Base-by-base conservation (phyloP, 2,888 invertebrate genomes). In the Netelia melanura region DNA sequence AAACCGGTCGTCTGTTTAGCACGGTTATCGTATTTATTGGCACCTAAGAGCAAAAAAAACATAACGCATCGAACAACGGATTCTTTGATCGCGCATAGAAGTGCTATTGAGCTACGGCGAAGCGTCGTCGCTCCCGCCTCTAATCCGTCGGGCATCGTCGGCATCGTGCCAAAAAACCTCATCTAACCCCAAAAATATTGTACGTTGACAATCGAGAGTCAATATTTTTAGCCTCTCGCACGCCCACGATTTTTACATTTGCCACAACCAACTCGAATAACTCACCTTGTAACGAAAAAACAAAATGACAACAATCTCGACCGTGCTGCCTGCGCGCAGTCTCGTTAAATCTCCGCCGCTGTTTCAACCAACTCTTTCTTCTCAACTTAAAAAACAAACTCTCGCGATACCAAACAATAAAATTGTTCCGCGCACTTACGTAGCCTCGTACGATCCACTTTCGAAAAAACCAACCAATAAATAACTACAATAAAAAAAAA, bases 221-320 rank as follows among this genome's bases (percentile, higher is more conserved):
- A 62, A 71, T 82, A 82, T 79, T 71, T 79, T 81, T 75, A 75
- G 62, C 64, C n/a, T n/a, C 23, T 17, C 25, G 38, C n/a, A 30
- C 65, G 77, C 3, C 38, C 82, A 21, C 72, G 56, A 71, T 9
- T 44, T 38, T 17, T 52, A 8, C n/a, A 54, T 71, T 68, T 43
- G 8, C 67, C 62, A 43, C 70, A 38, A 70, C 52, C 6, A 38
- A 48, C 23, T n/a, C 10, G 38, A 65, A 56, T 65, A 54, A 80
- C 80, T 80, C 80, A 80, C 80, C 80, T 67, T 10, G 9, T 44
- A 44, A 21, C 9, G 52, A 65, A 23, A 21, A 21, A 9, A 21
- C 2, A n/a, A 58, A 74, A 67, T 21, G 54, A 80, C n/a, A 74
- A 72, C 38, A 61, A 80, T 21, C 54, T 21, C 56, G 38, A 2